A percentile compares a stretch with the other conserved stretches of the same genome.
Conservation (phyloP, 1,140 invertebrate species). For the Anastrepha ludens region DNA sequence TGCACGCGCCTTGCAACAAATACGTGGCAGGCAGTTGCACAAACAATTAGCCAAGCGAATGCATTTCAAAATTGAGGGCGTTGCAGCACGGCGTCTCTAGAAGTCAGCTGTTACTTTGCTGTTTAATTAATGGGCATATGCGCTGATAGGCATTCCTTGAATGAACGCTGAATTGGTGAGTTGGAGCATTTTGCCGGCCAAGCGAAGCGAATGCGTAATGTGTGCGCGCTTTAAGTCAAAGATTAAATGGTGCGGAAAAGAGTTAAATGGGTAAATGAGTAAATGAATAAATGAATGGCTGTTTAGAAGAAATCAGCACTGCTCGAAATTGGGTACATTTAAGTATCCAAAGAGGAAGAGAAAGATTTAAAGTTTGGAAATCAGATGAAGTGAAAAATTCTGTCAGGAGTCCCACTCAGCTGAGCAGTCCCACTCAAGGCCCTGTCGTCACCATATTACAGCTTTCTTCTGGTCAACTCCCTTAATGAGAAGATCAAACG, state of each 20-base stretch:
- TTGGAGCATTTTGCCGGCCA: background rate
- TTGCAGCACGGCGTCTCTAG: background rate
- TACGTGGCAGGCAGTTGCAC: constrained; percentile 26
- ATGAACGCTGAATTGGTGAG: background rate
- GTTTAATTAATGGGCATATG: constrained; percentile 15
- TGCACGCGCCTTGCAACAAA: constrained; percentile 39
- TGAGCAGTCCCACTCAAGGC: too few relatives aligned
- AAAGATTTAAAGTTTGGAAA: too few relatives aligned
- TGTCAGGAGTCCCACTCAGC: too few relatives aligned
- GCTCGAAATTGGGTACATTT: too few relatives aligned
- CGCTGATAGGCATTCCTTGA: background rate
- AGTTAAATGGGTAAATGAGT: background rate
- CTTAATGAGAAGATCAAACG: too few relatives aligned
- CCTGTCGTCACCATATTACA: too few relatives aligned
- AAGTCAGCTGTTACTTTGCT: background rate
- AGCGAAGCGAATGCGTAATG: background rate
- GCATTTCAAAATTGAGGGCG: constrained; percentile 46
- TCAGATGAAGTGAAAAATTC: too few relatives aligned
- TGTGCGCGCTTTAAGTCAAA: constrained; percentile 23
- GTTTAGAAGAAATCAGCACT: too few relatives aligned
- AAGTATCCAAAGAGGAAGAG: too few relatives aligned
- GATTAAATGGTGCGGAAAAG: background rate
- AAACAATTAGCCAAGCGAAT: constrained; percentile 42
- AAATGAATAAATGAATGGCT: background rate
- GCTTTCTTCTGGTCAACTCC: too few relatives aligned